phyloP scores from a whole-genome alignment of 2,797 vertebrate species.

The Aeoliscus strigatus region DNA sequence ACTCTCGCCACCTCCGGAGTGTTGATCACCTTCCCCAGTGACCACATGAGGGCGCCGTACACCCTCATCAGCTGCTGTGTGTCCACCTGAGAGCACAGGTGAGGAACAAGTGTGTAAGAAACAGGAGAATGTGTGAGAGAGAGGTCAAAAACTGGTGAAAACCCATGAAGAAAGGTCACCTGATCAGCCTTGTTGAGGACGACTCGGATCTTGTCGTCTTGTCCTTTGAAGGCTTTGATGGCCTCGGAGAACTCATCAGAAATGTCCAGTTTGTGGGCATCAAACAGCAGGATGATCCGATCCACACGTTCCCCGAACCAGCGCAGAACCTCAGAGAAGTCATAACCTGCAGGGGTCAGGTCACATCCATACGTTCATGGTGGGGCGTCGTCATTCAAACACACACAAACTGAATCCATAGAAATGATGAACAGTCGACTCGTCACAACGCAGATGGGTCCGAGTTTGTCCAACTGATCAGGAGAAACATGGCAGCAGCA shows the following conservation, averaged over 20 bases:
- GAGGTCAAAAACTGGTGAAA: too few relatives aligned
- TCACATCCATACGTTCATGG: too few relatives aligned
- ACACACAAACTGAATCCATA: too few relatives aligned
- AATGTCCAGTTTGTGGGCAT: constrained; percentile 94
- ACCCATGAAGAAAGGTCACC: too few relatives aligned
- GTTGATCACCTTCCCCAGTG: constrained; percentile 92
- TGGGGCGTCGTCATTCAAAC: too few relatives aligned
- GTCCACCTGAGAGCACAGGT: too few relatives aligned
- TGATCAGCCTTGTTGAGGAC: constrained; percentile 93
- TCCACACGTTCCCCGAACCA: constrained; percentile 93
- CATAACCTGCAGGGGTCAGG: constrained; percentile 84
- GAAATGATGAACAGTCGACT: too few relatives aligned
- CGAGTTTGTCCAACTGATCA: too few relatives aligned
- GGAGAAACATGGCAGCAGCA: too few relatives aligned
- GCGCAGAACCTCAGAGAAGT: constrained; percentile 88
- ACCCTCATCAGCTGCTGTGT: constrained; percentile 94
- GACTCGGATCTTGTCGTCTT: constrained; percentile 93
- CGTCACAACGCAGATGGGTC: too few relatives aligned
- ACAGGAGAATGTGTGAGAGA: too few relatives aligned
- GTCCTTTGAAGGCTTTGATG: constrained; percentile 89
- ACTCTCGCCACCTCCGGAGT: constrained; percentile 89
- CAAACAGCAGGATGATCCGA: constrained; percentile 90
- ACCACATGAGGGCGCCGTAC: constrained; percentile 94
- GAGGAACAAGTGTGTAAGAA: too few relatives aligned
- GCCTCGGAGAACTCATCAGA: constrained; percentile 93